These are phyloP conservation scores for Ephialtes manifestator DNA, from an alignment of 2,888 invertebrate species.

Conservation along the genomic window DNA sequence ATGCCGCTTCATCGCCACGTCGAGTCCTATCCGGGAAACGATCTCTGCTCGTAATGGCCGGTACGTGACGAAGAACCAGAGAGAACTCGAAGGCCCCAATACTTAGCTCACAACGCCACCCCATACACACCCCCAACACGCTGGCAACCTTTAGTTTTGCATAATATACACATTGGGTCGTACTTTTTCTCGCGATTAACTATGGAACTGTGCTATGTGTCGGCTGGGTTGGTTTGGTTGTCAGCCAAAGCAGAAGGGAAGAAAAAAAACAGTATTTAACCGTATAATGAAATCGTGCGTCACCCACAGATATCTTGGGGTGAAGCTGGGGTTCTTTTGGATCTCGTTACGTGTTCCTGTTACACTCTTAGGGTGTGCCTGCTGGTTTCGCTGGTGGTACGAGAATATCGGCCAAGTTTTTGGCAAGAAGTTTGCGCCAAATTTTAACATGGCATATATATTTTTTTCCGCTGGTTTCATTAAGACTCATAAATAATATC, in stretches of 20 bases:
- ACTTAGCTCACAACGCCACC: constrained; percentile 65
- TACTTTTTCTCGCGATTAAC: constrained; percentile 31
- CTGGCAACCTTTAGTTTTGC: constrained; percentile 73
- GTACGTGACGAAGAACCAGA: constrained; percentile 75
- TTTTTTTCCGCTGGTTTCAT: not conserved
- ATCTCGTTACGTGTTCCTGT: constrained; percentile 33
- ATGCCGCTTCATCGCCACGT: constrained; percentile 72
- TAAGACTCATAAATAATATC: not conserved
- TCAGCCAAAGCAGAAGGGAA: constrained; percentile 43
- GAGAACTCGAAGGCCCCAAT: constrained; percentile 61
- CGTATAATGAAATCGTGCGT: constrained; percentile 73
- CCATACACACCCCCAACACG: constrained; percentile 66
- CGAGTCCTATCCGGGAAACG: constrained; percentile 72
- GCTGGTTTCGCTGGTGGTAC: not conserved
- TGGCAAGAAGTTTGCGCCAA: constrained; percentile 15
- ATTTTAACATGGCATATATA: not conserved
- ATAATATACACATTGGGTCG: constrained; percentile 78
- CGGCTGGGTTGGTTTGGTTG: constrained; percentile 22
- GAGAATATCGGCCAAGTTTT: not conserved
- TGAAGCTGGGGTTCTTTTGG: constrained; percentile 30
- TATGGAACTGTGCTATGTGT: constrained; percentile 43
- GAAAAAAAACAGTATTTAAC: constrained; percentile 69
- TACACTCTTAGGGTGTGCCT: constrained; percentile 11
- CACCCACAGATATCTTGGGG: constrained; percentile 55
- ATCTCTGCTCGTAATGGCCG: constrained; percentile 75